Evolutionary conservation across 2,113 vertebrate genomes (phyloP), one percentile per base, ranked within the genome.

Genomic region (Tympanuchus pallidicinctus): DNA sequence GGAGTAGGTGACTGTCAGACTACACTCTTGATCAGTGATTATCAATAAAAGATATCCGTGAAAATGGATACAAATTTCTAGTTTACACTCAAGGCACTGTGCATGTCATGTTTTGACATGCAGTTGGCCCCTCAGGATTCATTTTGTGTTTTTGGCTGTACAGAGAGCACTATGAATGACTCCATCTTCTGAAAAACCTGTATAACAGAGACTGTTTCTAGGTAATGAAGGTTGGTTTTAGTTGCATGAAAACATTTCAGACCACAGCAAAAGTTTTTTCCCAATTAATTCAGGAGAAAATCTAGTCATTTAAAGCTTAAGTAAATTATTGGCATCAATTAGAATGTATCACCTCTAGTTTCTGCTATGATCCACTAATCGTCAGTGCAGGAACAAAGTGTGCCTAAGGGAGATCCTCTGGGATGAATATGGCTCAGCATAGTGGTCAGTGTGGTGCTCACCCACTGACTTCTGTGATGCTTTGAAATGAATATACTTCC

Each of bases 361-460:
- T 47, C 42, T 88, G 52, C 47, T 56, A 2, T 18, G 7, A 32
- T 54, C 32, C 27, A 8, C 32, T 72, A 22, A 89, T 61, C 30
- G 28, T 22, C 59, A 85, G 0, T 38, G 24, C 25, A 69, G 63
- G 59, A 93, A 17, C 20, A 56, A 79, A 57, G 11, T 28, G 20
- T 47, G 10, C 15, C 40, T 47, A 15, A 48, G 61, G 48, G 21
- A 83, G 2, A 4, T 87, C 22, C 38, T 69, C 54, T 69, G 43
- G 22, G 17, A 52, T 47, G 32, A 85, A 3, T 36, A 52, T 38
- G 69, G 13, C 38, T 79, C 16, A 76, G 18, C n/a, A 10, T 59
- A 27, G n/a, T 89, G 56, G n/a, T 71, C 85, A 84, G 70, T 28
- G 10, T 56, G 71, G 79, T 76, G 70, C 25, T 94, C 34, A 36